Base-by-base conservation (phyloP, 92 coral and sea anemone species). In the Plumapathes pennacea region DNA sequence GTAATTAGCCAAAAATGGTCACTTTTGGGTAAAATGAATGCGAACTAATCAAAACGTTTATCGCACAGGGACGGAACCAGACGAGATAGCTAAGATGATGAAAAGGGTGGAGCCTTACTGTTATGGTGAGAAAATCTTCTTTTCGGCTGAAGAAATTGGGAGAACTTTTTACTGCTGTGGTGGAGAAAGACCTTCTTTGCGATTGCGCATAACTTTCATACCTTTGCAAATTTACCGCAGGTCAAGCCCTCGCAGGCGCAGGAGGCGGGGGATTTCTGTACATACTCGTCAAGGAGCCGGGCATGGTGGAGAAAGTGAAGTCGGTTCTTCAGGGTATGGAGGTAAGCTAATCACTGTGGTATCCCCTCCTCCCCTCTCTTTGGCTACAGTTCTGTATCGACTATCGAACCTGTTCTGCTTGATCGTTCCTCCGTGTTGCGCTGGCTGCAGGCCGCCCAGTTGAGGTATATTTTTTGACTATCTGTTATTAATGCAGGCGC, bases 261-360 rank as follows among this genome's bases (percentile, higher is more conserved):
- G 98, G 98, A 10, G 98, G 98, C 22, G 98, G 98, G 15, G 98
- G 98, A 0, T 92, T 92, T 38, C 56, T 92, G 57, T 88, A 67
- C 49, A 77, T 83, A 25, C 74, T 92, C 66, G 76, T 96, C 37
- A 92, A 78, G 36, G 84, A 83, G 49, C 86, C 89, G 18, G 80
- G 76, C 32, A 81, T 89, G 74, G 78, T 65, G 45, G 80, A 81
- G 21, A 58, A 71, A 49, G 82, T 91, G 51, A 69, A 62, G 47
- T 68, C 36, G 29, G 51, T 27, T 10, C 31, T 66, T 17, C 25
- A 40, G 25, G 25, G 30, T 14, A 53, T 53, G 52, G 27, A 54
- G 73, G 73, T 66, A 10, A 4, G 3, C 0, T 21, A 39, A 34
- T 34, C n/a, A 7, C 8, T n/a, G n/a, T n/a, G n/a, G n/a, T n/a